Evolutionary conservation across 2,888 invertebrate species (phyloP), one percentile per base, ranked within the genome.

Genomic region (Eudasyphora cyanicolor): DNA sequence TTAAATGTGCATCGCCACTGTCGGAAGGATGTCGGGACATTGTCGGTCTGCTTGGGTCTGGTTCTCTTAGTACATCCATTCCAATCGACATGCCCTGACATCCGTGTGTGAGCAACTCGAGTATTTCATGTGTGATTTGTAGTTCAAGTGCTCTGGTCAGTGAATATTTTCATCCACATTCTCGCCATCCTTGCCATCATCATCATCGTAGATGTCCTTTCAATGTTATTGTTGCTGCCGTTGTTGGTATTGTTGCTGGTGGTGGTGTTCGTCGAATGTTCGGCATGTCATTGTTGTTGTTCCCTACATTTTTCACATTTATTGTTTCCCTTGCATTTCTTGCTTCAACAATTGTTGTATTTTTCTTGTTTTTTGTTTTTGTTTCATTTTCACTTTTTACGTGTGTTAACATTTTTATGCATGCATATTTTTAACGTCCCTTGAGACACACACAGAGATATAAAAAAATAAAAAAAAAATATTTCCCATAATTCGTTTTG

Each of bases 91-190:
- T 38, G 64, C 35, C 24, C 35, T 38, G 38, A 1, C n/a, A 24
- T 42, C 24, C 38, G 21, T 21, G 17, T 21, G 17, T 29, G 27
- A 27, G 14, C 62, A 5, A 19, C 38, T 24, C 54, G 24, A 21
- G 24, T 32, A 45, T 42, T 54, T 70, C 78, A 71, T 75, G 35
- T 71, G 45, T 69, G 60, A 75, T 75, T 75, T 79, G 69, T 75
- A 79, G 69, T 35, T 75, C 69, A 79, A 79, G 79, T 75, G n/a
- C n/a, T n/a, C n/a, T n/a, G 74, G 79, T 32, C 67, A 67, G 51
- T 24, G 17, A 51, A 19, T 29, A 51, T 24, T 38, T 35, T 67
- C 24, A 17, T 21, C 24, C 27, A 21, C 51, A 51, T 17, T 27
- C 14, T 49, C 69, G 27, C 10, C 45, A 27, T 24, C 69, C 14